Base-by-base conservation (phyloP, 2,888 invertebrate species). In the Apodemia mormo region DNA sequence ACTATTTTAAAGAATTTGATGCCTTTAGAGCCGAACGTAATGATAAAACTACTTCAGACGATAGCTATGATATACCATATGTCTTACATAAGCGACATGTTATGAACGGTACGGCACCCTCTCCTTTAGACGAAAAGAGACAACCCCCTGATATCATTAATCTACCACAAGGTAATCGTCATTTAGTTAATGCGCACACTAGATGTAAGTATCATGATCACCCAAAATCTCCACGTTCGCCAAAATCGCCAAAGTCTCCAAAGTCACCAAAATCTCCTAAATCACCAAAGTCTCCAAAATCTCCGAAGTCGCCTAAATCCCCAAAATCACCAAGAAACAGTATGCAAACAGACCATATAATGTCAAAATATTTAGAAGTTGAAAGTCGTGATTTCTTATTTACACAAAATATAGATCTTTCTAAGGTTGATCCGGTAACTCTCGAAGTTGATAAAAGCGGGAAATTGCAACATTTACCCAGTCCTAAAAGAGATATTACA, bases 61-160 rank as follows among this genome's bases (percentile, higher is more conserved):
- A 95, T 77, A 96, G 96, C 49, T 93, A 94, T 76, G 97, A 97
- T 76, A 97, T 97, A 81, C 96, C 97, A 0, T 97, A 97, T 80
- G 96, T 96, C 7, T 89, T 97, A 67, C 97, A 97, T 82, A 97
- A 97, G 81, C 94, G 97, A 4, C 97, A 97, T 82, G 94, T 97
- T 1, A 96, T 97, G 96, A 97, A 97, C 81, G 97, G 97, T 0
- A 97, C 97, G 0, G 96, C 96, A 0, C 94, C 95, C 0, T 94
- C 94, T 0, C 94, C 94, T 4, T 87, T 92, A 67, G 93, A 94
- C 58, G 93, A 89, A 72, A 85, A 84, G 67, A 87, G 88, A 68
- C 88, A 84, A 49, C 89, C 88, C 9, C 92, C 93, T 6, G 93
- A 93, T 79, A 92, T 92, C 10, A 85, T 92, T 65, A 91, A 89